Evolutionary conservation across 2,888 invertebrate genomes (phyloP).

Genomic region (Brachyptera risi): DNA sequence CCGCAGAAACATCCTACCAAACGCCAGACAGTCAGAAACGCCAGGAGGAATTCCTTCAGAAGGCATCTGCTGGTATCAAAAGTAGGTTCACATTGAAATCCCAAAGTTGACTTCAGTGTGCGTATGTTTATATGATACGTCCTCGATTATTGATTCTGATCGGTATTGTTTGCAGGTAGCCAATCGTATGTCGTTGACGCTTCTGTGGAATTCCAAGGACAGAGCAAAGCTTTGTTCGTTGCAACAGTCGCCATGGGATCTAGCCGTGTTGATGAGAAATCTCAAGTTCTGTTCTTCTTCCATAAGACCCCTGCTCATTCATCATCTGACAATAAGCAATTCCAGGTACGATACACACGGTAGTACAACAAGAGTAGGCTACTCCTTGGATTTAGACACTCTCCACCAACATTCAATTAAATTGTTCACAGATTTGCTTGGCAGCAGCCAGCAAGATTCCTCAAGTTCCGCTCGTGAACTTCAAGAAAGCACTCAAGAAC

Average conservation of each 20-base stretch:
- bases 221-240: constrained; percentile 49
- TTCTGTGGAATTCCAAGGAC: constrained; percentile 52
- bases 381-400: neutral
- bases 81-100: constrained; percentile 33
- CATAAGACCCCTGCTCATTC: constrained; percentile 14
- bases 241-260: constrained; percentile 52
- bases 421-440: constrained; percentile 45
- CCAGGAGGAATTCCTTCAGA: constrained; percentile 51
- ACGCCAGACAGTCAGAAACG: constrained; percentile 49
- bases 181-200: constrained; percentile 52
- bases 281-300: constrained; percentile 46
- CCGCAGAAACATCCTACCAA: constrained; percentile 21
- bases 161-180: constrained; percentile 39
- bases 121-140: neutral
- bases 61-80: constrained; percentile 53
- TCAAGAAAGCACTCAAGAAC: constrained; percentile 51
- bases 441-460: constrained; percentile 49
- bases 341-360: constrained; percentile 1
- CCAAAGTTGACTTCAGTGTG: neutral
- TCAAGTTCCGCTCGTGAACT: constrained; percentile 51
- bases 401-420: neutral
- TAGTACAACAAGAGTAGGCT: neutral
- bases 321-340: neutral
- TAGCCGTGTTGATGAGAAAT: constrained; percentile 56
- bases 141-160: neutral